phyloP scores from a whole-genome alignment of 1,140 invertebrate genomes.

The Papilio xuthus region DNA sequence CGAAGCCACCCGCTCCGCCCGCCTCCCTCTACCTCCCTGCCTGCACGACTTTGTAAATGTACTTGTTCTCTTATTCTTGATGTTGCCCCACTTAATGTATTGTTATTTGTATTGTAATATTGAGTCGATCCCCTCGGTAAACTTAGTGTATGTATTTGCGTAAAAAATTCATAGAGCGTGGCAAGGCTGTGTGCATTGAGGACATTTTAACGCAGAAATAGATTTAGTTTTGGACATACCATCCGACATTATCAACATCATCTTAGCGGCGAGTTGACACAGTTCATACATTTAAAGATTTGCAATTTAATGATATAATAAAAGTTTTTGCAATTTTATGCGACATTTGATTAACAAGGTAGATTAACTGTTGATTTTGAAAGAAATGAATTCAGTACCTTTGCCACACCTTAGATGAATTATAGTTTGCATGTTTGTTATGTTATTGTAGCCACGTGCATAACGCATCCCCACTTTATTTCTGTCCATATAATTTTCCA shows the following conservation, averaged over 20 bases:
- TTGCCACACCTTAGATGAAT: constrained; percentile 81
- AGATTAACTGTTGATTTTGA: constrained; percentile 65
- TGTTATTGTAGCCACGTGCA: constrained; percentile 53
- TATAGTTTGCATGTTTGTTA: constrained; percentile 68
- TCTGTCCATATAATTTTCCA: constrained; percentile 59
- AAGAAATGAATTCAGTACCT: constrained; percentile 77
- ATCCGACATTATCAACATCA: constrained; percentile 75
- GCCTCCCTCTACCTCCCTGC: constrained; percentile 65
- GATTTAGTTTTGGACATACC: constrained; percentile 75
- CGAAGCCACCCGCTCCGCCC: constrained; percentile 52
- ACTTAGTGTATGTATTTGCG: constrained; percentile 77
- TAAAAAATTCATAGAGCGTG: constrained; percentile 83
- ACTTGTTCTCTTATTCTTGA: constrained; percentile 73
- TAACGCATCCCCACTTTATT: constrained; percentile 57
- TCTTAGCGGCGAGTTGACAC: constrained; percentile 71
- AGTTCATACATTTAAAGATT: constrained; percentile 69
- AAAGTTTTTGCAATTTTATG: constrained; percentile 71
- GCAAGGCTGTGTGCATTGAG: constrained; percentile 86
- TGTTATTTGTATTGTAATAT: constrained; percentile 78
- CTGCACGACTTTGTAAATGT: constrained; percentile 75
- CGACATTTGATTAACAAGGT: constrained; percentile 59
- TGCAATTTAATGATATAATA: constrained; percentile 64
- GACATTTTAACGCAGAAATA: constrained; percentile 81
- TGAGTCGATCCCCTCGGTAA: constrained; percentile 74
- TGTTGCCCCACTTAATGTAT: constrained; percentile 78